These are phyloP conservation scores for Mus pahari DNA, from an alignment of 2,113 vertebrate genomes.

Conservation along the genomic window DNA sequence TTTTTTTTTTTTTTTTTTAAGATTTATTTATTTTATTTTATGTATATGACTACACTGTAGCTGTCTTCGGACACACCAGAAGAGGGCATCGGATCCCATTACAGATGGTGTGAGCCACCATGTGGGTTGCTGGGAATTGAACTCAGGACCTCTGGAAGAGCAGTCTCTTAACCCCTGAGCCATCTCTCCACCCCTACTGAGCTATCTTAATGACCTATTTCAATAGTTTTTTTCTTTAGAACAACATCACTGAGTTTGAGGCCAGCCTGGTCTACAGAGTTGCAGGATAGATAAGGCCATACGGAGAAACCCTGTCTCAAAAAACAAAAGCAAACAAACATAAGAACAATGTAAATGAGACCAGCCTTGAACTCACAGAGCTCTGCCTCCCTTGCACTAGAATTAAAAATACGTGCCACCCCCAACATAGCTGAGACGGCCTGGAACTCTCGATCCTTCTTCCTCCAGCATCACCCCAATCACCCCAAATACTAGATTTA, in stretches of 20 bases:
- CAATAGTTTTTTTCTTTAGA: not conserved
- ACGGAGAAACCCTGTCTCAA: not conserved
- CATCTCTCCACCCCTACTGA: not conserved
- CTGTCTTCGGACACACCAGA: no score
- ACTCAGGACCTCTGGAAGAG: not conserved
- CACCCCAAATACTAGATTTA: not conserved
- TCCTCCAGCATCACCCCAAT: not conserved
- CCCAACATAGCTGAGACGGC: not conserved
- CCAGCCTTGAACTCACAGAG: not conserved
- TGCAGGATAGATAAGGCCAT: not conserved
- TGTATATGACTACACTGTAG: not conserved
- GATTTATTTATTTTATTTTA: not conserved
- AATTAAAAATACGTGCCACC: not conserved
- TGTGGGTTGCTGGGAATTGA: not conserved
- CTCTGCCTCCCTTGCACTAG: not conserved
- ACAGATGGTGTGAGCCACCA: not conserved
- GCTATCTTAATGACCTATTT: not conserved
- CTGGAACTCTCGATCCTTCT: not conserved
- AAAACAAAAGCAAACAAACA: not conserved
- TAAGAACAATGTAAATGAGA: not conserved
- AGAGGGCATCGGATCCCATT: no score
- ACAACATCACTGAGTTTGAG: not conserved
- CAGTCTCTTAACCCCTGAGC: not conserved
- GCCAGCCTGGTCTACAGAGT: not conserved
- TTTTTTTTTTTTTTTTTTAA: no score